A percentile compares a stretch with the other conserved stretches of the same genome.
phyloP scores from a whole-genome alignment of 2,797 vertebrate genomes.

The Scleropages formosus region DNA sequence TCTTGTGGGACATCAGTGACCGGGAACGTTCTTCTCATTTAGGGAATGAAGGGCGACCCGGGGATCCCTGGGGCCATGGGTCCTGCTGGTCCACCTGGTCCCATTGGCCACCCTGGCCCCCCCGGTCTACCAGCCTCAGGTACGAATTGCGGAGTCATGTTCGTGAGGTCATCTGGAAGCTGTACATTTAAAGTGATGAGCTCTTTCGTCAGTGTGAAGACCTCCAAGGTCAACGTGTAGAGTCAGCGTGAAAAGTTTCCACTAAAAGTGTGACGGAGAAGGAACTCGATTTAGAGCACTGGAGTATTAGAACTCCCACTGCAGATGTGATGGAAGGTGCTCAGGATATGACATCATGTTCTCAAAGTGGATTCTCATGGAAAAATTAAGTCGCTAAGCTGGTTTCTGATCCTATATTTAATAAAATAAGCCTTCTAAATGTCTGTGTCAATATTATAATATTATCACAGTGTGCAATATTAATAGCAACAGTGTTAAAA shows the following conservation, averaged over 20 bases:
- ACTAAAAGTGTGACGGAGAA: background rate
- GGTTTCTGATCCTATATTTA: no score
- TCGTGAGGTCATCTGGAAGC: background rate
- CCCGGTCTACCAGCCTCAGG: conserved; percentile 83
- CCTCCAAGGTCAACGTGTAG: background rate
- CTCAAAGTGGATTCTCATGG: conserved; percentile 52
- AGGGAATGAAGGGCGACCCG: conserved; percentile 87
- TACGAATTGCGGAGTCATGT: conserved; percentile 51
- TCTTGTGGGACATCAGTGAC: background rate
- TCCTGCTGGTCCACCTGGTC: conserved; percentile 83
- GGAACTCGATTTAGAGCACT: conserved; percentile 11
- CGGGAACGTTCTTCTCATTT: conserved; percentile 29
- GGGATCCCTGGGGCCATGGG: conserved; percentile 78
- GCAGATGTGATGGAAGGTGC: conserved; percentile 43
- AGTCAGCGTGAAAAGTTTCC: background rate
- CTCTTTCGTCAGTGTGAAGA: background rate
- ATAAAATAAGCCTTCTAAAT: no score
- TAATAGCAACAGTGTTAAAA: no score
- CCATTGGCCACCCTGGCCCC: conserved; percentile 82
- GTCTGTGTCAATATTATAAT: no score
- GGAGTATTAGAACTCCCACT: conserved; percentile 2
- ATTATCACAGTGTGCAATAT: no score
- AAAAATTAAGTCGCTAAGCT: no score
- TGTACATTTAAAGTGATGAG: background rate
- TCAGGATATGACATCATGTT: conserved; percentile 60